Conservation (phyloP, 2,888 invertebrate genomes). For the Epicampocera succincta region DNA sequence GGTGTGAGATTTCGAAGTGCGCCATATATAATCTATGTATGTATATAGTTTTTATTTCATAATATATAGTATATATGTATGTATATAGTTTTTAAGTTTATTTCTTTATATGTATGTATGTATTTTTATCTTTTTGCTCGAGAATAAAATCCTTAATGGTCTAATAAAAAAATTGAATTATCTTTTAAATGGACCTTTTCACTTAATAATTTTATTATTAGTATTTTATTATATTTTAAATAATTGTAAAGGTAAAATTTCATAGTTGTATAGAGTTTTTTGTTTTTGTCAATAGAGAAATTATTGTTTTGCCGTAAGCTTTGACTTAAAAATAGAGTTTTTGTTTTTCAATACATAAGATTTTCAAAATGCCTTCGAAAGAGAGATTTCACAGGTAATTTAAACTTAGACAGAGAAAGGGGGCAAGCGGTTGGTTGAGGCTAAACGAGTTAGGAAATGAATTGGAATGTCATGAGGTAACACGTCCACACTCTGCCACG, state of each 20-base stretch:
- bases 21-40: constrained; percentile 41
- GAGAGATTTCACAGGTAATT: constrained; percentile 37
- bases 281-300: constrained; percentile 74
- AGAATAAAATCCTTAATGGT: constrained; percentile 74
- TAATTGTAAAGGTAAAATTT: constrained; percentile 69
- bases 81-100: constrained; percentile 51
- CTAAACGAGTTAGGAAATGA: too few relatives aligned
- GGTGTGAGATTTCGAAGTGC: constrained; percentile 72
- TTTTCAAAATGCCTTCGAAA: constrained; percentile 52
- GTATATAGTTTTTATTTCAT: background rate
- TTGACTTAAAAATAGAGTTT: constrained; percentile 64
- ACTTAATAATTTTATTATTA: constrained; percentile 69
- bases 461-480: too few relatives aligned
- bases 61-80: background rate
- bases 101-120: constrained; percentile 42
- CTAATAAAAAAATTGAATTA: constrained; percentile 75
- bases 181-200: constrained; percentile 73
- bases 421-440: background rate
- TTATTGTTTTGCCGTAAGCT: constrained; percentile 75
- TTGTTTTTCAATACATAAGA: constrained; percentile 59
- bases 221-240: constrained; percentile 68
- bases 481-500: too few relatives aligned
- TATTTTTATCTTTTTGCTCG: constrained; percentile 29
- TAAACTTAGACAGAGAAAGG: background rate
- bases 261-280: constrained; percentile 67